Evolutionary conservation across 2,888 invertebrate genomes (phyloP).

Genomic region (Poecilus cupreus): DNA sequence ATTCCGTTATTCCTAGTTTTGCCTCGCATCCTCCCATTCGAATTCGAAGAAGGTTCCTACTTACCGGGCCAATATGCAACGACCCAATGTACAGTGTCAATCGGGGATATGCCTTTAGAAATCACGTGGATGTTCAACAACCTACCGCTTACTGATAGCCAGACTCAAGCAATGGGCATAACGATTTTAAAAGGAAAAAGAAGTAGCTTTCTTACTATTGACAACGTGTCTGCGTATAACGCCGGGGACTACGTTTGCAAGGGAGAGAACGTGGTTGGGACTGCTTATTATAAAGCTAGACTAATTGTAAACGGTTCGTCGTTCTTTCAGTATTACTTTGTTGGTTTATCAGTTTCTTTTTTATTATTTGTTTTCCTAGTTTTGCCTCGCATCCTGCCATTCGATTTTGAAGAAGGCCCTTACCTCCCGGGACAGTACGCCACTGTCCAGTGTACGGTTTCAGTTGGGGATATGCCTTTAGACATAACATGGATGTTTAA

Average conservation of each 20-base stretch:
- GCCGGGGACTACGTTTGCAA: conserved; percentile 84
- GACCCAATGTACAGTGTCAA: conserved; percentile 76
- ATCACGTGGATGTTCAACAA: conserved; percentile 78
- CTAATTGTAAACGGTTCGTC: conserved; percentile 81
- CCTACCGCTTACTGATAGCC: conserved; percentile 66
- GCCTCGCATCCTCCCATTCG: conserved; percentile 78
- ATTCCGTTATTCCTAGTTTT: conserved; percentile 72
- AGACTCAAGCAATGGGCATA: conserved; percentile 61
- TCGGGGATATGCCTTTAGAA: conserved; percentile 78
- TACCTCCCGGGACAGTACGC: conserved; percentile 77
- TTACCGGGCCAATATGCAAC: conserved; percentile 77
- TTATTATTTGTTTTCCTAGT: conserved; percentile 69
- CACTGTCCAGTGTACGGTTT: conserved; percentile 77
- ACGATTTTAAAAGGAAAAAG: conserved; percentile 63
- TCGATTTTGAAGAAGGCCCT: conserved; percentile 78
- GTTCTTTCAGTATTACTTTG: conserved; percentile 43
- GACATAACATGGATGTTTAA: conserved; percentile 78
- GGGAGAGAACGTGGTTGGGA: conserved; percentile 82
- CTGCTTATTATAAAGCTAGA: conserved; percentile 80
- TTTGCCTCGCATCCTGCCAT: conserved; percentile 78
- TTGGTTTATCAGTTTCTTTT: conserved; percentile 10
- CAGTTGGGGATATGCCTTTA: conserved; percentile 78
- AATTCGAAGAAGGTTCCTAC: conserved; percentile 77
- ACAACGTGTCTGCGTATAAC: conserved; percentile 64
- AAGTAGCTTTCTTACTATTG: conserved; percentile 75